Evolutionary conservation across 1,140 invertebrate species (phyloP), one percentile per base, ranked within the genome.

Genomic region (Planococcus citri): DNA sequence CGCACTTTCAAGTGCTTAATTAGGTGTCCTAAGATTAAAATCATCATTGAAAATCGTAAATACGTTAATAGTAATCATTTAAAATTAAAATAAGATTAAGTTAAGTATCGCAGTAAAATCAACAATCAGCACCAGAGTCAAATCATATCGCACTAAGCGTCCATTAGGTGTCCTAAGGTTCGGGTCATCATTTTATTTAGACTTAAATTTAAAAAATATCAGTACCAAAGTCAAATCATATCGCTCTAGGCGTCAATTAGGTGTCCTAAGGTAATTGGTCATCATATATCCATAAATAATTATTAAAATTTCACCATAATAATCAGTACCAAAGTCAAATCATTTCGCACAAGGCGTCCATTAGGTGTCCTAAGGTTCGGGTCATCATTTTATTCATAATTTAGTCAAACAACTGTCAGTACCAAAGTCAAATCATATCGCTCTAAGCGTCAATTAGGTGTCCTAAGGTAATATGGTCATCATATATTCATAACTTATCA

Each of bases 391-490:
- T 51, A 17, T 51, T 51, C 6, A 51, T 51, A 51, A 51, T 51
- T 20, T 51, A 20, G 2, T 20, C n/a, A n/a, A 51, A 51, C 17
- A 8, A 8, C 14, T 14, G 6, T 51, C 41, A 51, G 41, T 20
- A 51, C 41, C 41, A 51, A 9, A 51, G 41, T 51, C 41, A 51
- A 51, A 51, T 51, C 41, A 51, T 51, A 51, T 51, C 41, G 41
- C 41, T 9, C 29, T 9, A 51, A 9, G 41, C 41, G 41, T 51
- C 41, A 51, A 51, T 51, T 51, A 51, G 41, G 41, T 51, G 41
- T 51, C 41, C 41, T 51, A 51, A 51, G 41, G 41, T 51, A 51
- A 51, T n/a, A n/a, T 20, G n/a, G 41, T 51, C 41, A 51, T 51
- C 41, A 51, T 51, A n/a, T 17, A 20, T 2, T 3, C 17, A 12